These are phyloP conservation scores for Cariama cristata DNA, from an alignment of 2,113 vertebrate species.

Conservation along the genomic window DNA sequence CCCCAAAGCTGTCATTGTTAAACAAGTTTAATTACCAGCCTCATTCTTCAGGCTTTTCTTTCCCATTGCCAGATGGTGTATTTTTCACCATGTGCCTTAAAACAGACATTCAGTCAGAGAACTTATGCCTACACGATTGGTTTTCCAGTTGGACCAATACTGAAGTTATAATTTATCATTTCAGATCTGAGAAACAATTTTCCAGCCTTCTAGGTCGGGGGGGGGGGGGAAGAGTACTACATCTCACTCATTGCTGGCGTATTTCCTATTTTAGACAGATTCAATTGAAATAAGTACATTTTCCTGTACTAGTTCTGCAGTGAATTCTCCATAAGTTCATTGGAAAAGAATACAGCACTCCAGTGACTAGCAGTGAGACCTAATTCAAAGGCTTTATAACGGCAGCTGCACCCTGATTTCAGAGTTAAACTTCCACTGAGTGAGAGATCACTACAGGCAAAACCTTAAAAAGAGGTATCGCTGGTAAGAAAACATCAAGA, in stretches of 20 bases:
- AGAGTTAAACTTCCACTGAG: neutral
- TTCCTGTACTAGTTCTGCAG: neutral
- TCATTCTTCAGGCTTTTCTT: neutral
- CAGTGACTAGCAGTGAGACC: neutral
- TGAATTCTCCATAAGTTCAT: neutral
- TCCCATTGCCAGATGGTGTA: neutral
- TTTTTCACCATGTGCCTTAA: neutral
- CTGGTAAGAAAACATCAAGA: neutral
- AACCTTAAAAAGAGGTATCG: neutral
- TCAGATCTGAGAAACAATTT: neutral
- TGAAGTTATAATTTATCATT: neutral
- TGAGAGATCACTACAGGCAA: neutral
- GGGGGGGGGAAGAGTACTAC: neutral
- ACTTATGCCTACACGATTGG: neutral
- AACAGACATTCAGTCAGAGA: neutral
- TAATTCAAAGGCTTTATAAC: neutral
- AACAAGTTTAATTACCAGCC: neutral
- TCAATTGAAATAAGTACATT: neutral
- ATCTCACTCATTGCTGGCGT: neutral
- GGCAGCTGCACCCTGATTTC: neutral
- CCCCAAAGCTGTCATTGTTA: neutral
- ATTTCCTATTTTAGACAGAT: neutral
- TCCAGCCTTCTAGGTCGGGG: neutral
- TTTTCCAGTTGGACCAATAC: neutral
- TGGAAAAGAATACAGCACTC: neutral